Evolutionary conservation across 2,888 invertebrate species (phyloP), one percentile per base, ranked within the genome.

Genomic region (Agrotis clavis): DNA sequence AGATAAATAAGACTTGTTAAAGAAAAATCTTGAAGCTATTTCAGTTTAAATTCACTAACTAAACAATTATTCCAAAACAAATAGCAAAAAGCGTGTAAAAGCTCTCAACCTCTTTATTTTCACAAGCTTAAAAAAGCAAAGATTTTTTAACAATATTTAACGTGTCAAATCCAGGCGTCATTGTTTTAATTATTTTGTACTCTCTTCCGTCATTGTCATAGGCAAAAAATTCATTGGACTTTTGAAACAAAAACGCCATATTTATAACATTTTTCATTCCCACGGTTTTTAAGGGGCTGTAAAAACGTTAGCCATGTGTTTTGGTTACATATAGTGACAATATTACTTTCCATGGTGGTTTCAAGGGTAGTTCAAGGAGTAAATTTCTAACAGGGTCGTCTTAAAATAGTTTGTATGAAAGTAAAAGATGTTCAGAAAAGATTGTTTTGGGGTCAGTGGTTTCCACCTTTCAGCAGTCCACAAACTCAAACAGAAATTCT

Each of bases 241-340:
- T 54, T 53, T 4, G 1, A 19, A n/a, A 54, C 16, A 67, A 68
- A 73, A 74, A 19, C 35, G 1, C 13, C 48, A 11, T 14, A 45
- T 62, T 48, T 62, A n/a, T 11, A 35, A 56, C 6, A 76, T 41
- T 48, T 51, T 45, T 45, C 1, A 56, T 68, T 81, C 81, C 81
- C 77, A 75, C 76, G 64, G 48, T 48, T 68, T 41, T 64, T 62
- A 47, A 63, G 30, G 30, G 41, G 4, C 21, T 45, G 48, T 57
- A 65, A 81, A 65, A 78, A 56, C 54, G 13, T 13, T 14, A n/a
- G 77, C 77, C 77, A 78, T 81, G 68, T 78, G 77, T 75, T 80
- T 61, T 50, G 14, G 45, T 53, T 80, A 74, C 60, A 67, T 73
- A 79, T 67, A 67, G 60, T 60, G 13, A 35, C 45, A 50, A 13